A percentile compares a stretch with the other conserved stretches of the same genome.
Evolutionary conservation across 2,797 vertebrate species (phyloP).

Genomic region (Cercopithecus mitis): DNA sequence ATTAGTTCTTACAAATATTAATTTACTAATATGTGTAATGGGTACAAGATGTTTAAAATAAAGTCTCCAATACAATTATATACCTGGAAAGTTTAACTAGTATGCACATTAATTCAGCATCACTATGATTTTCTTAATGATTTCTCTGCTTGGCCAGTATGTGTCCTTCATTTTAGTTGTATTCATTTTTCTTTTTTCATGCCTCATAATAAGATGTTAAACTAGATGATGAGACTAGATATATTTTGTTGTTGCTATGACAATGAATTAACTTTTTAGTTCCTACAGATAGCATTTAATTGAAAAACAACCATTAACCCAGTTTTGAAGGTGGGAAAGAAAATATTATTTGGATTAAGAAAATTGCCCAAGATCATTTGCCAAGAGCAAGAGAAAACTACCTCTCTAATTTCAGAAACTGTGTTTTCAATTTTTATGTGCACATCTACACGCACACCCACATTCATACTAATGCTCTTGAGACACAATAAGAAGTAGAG

Average conservation of each 20-base stretch:
- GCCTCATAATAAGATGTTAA: background rate
- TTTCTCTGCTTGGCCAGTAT: background rate
- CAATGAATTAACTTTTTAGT: background rate
- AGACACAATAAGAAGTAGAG: background rate
- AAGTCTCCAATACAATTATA: background rate
- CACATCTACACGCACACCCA: background rate
- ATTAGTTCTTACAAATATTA: background rate
- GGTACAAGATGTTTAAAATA: background rate
- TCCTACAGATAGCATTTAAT: conserved; percentile 14
- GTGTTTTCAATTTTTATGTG: background rate
- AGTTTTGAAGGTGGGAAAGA: background rate
- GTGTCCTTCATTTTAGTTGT: background rate
- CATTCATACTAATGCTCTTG: background rate
- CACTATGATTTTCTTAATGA: background rate
- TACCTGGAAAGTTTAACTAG: background rate
- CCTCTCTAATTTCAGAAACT: background rate
- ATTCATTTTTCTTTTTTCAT: background rate
- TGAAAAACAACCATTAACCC: background rate
- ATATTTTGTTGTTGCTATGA: background rate
- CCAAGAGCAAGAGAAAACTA: background rate
- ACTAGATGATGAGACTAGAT: background rate
- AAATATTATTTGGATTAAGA: background rate
- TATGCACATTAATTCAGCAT: background rate
- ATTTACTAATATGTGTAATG: background rate
- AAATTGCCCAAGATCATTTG: background rate